Evolutionary conservation across 1,140 invertebrate genomes (phyloP).

Genomic region (Brachionus rubens): DNA sequence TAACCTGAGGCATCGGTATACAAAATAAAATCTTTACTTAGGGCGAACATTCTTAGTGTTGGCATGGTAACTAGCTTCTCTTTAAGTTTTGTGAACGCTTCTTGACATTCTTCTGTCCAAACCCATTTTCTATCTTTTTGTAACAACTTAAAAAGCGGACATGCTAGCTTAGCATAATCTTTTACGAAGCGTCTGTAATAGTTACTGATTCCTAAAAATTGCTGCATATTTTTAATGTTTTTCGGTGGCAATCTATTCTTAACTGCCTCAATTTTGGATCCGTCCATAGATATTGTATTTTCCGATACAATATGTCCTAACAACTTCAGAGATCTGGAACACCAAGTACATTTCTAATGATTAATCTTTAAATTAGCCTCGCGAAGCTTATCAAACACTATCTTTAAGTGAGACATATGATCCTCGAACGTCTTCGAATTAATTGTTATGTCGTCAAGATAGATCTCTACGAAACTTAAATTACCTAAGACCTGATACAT

Average conservation of each 20-base stretch:
- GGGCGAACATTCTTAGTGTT: too few relatives aligned
- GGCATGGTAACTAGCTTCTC: too few relatives aligned
- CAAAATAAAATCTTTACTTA: too few relatives aligned
- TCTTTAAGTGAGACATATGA: conserved; percentile 55
- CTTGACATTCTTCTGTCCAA: too few relatives aligned
- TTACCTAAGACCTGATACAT: conserved; percentile 59
- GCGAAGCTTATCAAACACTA: conserved; percentile 55
- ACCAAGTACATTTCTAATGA: conserved; percentile 58
- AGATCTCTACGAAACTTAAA: conserved; percentile 52
- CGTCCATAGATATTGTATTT: conserved; percentile 42
- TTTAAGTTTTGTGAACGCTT: too few relatives aligned
- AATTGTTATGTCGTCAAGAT: conserved; percentile 63
- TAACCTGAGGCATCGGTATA: too few relatives aligned
- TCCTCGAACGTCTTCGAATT: conserved; percentile 54
- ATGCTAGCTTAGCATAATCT: conserved; percentile 46
- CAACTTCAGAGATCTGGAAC: conserved; percentile 53
- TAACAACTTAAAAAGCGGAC: conserved; percentile 48
- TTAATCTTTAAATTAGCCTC: conserved; percentile 58
- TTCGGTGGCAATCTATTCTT: background rate
- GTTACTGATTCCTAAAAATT: conserved; percentile 14
- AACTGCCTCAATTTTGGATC: background rate
- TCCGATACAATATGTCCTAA: conserved; percentile 53
- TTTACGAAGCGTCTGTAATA: conserved; percentile 51
- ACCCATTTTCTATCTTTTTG: conserved; percentile 55
- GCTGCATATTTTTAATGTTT: background rate